Evolutionary conservation across 2,888 invertebrate species (phyloP), one percentile per base, ranked within the genome.

Genomic region (Ophion ventricosus): DNA sequence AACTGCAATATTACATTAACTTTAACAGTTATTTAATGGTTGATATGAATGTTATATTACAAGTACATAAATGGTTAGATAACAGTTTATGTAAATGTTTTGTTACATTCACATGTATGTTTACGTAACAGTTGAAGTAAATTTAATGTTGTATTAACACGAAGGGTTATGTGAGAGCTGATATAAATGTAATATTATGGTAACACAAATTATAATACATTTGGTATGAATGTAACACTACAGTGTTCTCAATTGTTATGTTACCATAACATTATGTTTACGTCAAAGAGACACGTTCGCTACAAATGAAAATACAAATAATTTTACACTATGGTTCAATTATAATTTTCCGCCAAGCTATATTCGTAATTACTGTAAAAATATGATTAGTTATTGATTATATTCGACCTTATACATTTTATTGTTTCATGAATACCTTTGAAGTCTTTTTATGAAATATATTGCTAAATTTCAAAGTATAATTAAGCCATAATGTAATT

Each of bases 121-220:
- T 70, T 70, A 57, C 29, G 29, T 70, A 70, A 70, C 61, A 23
- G 59, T 57, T 59, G 43, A 61, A 14, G 14, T 61, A 35, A 73
- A 73, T 73, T 23, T 43, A 61, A 73, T 35, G 61, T 61, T 59
- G 25, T 43, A 61, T 73, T 59, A 25, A 73, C 43, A 61, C 43
- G 59, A 61, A 61, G 25, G 43, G 56, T 57, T 70, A 70, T 29
- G 70, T 70, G n/a, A 70, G 26, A 69, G 54, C 72, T 59, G 40
- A 59, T 72, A 20, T 72, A 59, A 59, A 57, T 72, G 59, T 72
- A 72, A 72, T 59, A 69, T 69, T 69, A 26, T 29, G 26, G 54
- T 69, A 69, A 69, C 56, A 49, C 14, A 54, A 54, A 56, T 56
- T n/a, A n/a, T n/a, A n/a, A n/a, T n/a, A n/a, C n/a, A n/a, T n/a